A percentile compares a stretch with the other conserved stretches of the same genome.
Conservation (phyloP, 2,888 invertebrate species). For the Danaus chrysippus region DNA sequence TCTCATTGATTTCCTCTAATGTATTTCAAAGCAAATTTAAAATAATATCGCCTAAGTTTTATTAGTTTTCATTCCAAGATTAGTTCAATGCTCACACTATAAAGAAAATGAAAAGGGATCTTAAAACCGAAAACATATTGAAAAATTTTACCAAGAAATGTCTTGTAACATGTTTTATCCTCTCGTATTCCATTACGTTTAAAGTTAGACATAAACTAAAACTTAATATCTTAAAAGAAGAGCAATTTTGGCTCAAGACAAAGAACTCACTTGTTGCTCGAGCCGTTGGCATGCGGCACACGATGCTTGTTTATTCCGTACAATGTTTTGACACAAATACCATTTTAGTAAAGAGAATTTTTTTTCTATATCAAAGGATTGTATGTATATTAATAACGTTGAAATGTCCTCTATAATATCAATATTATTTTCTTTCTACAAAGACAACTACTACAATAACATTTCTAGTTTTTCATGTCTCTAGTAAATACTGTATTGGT, state of each 20-base stretch:
- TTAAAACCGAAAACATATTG: no score
- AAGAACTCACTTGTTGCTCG: conserved; percentile 58
- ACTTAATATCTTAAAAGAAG: conserved; percentile 8
- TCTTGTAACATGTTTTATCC: not conserved
- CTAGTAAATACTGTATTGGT: no score
- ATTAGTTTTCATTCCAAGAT: no score
- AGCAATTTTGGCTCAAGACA: conserved; percentile 32
- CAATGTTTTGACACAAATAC: conserved; percentile 40
- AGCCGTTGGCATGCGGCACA: conserved; percentile 50
- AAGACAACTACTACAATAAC: no score
- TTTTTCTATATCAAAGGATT: not conserved
- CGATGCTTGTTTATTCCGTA: conserved; percentile 41
- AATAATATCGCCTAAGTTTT: no score
- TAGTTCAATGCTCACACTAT: no score
- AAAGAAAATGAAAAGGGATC: no score
- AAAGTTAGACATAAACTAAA: conserved; percentile 3
- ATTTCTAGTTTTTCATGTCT: no score
- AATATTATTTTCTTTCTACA: no score
- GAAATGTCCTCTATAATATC: no score
- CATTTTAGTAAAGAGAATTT: conserved; percentile 21
- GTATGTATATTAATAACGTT: conserved; percentile 7
- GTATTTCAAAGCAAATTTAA: not conserved
- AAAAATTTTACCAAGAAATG: not conserved
- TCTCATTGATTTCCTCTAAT: conserved; percentile 2
- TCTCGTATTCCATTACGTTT: conserved; percentile 1